These are phyloP conservation scores for Zootermopsis nevadensis DNA, from an alignment of 2,888 invertebrate genomes.

Conservation along the genomic window DNA sequence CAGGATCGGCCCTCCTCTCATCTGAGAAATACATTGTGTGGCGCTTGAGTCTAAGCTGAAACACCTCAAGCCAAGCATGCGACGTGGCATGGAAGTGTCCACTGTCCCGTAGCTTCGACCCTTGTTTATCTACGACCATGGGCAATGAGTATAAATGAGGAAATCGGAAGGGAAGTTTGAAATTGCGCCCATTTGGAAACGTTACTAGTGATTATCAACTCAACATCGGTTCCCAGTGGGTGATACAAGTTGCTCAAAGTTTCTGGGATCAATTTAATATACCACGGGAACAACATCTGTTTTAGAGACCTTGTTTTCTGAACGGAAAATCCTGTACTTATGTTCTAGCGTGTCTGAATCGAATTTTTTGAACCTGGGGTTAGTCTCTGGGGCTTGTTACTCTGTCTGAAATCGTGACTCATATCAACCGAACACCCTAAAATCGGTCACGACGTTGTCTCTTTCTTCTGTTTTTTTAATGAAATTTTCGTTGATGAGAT, in stretches of 20 bases:
- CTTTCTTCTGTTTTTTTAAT: too few species aligned
- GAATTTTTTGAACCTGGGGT: too few species aligned
- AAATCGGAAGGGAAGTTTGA: conserved; percentile 1
- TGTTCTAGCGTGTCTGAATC: too few species aligned
- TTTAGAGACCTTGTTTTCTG: too few species aligned
- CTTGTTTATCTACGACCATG: conserved; percentile 3
- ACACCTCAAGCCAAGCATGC: conserved; percentile 4
- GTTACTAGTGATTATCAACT: not conserved
- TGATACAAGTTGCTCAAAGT: not conserved
- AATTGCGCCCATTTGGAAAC: conserved; percentile 4
- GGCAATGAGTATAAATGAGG: not conserved
- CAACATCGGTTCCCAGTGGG: not conserved
- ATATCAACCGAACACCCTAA: too few species aligned
- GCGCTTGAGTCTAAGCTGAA: not conserved
- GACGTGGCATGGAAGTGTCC: not conserved
- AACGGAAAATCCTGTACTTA: too few species aligned
- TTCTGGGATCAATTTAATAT: not conserved
- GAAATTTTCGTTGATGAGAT: too few species aligned
- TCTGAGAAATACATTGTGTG: conserved; percentile 1
- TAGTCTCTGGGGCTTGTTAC: too few species aligned
- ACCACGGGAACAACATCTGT: too few species aligned
- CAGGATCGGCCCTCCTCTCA: not conserved
- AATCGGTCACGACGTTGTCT: too few species aligned
- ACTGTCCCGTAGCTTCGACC: conserved; percentile 2
- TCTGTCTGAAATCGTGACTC: too few species aligned